phyloP scores from a whole-genome alignment of 2,113 vertebrate species.

The Tenebrosternarchus preto region DNA sequence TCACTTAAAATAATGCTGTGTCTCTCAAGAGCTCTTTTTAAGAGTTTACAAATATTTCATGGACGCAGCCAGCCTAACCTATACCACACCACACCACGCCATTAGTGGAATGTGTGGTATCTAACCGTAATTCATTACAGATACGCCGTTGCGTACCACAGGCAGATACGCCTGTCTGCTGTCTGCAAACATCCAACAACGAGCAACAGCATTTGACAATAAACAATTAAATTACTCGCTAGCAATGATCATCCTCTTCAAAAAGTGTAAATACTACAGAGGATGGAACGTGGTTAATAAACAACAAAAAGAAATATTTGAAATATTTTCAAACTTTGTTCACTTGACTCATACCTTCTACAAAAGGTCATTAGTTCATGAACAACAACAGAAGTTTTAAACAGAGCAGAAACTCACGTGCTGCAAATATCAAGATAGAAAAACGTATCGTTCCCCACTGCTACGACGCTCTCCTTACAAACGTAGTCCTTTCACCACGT shows the following conservation, averaged over 20 bases:
- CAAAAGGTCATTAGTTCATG: constrained; percentile 12
- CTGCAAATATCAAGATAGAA: too few species aligned
- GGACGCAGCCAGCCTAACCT: background rate
- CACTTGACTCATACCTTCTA: background rate
- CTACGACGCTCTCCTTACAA: too few species aligned
- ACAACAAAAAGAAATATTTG: background rate
- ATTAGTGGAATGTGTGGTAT: constrained; percentile 39
- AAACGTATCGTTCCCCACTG: too few species aligned
- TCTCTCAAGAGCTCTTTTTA: background rate
- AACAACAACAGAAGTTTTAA: background rate
- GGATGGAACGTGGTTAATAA: background rate
- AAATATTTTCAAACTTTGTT: background rate
- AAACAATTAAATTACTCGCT: background rate
- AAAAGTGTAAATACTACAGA: background rate
- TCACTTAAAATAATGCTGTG: background rate
- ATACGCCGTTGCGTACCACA: background rate
- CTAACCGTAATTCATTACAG: constrained; percentile 36
- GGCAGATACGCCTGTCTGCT: background rate
- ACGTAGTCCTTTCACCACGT: too few species aligned
- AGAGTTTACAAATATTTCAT: background rate
- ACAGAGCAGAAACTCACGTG: background rate
- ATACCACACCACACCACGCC: constrained; percentile 25
- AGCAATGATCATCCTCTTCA: background rate
- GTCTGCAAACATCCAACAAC: background rate
- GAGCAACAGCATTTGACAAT: background rate